Evolutionary conservation across 1,140 invertebrate genomes (phyloP), one percentile per base, ranked within the genome.

Genomic region (Liolophura sinensis): DNA sequence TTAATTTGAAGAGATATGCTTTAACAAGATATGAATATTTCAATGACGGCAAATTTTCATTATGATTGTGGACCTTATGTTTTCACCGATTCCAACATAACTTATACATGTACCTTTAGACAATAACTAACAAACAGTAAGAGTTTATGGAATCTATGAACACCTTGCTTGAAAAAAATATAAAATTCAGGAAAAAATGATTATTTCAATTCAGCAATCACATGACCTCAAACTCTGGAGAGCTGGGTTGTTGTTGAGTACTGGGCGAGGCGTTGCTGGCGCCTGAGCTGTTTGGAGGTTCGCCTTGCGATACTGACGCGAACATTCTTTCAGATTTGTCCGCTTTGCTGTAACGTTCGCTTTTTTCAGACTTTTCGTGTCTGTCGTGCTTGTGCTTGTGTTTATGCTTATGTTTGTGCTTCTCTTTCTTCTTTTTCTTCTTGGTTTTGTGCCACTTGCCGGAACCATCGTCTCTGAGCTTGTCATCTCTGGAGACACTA

Each of bases 361-460:
- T 73, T 14, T 61, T 67, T 18, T 49, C 61, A 16, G 72, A 67
- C 60, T 71, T 74, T 9, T 81, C 75, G 31, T 68, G 49, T 49
- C 71, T 69, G 20, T 79, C 75, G 83, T 69, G 74, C 72, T 80
- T 72, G 62, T 84, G 80, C 66, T 79, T 83, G 61, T 87, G 82
- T 60, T 80, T 83, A 68, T 87, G 80, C 72, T 86, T 86, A 63
- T 84, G 80, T 61, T 84, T 82, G 68, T 85, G 81, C 63, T 85
- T 82, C 64, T 86, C 87, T 72, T 88, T 88, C 70, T 90, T 88
- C 69, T 89, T 89, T 62, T 89, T 81, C 72, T 83, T 88, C 48
- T 88, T 87, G 65, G 71, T 46, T 69, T 79, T 84, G 65, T 82
- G 77, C 31, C 65, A 65, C 64, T 76, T 78, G 47, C 62, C 48